Conservation (phyloP, 2,113 vertebrate genomes). For the Myotis lucifugus region DNA sequence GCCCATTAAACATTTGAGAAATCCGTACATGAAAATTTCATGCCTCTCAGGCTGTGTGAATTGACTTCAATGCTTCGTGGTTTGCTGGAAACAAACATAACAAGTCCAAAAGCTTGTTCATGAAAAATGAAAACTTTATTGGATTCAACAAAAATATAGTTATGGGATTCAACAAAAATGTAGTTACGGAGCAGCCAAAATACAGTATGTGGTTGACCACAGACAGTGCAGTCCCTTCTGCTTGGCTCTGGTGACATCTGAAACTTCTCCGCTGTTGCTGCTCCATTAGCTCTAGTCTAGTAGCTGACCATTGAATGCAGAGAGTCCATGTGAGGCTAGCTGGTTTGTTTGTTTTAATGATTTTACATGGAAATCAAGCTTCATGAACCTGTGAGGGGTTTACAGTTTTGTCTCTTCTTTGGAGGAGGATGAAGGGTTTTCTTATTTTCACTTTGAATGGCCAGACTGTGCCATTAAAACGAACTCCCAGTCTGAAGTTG, state of each 20-base stretch:
- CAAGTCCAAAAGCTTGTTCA: constrained; percentile 9
- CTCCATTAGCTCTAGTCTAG: not conserved
- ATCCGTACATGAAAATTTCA: not conserved
- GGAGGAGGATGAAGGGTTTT: not conserved
- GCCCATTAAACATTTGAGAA: constrained; percentile 21
- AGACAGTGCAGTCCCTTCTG: constrained; percentile 30
- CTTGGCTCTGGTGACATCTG: constrained; percentile 27
- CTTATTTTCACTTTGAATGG: not conserved
- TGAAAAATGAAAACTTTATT: constrained; percentile 63
- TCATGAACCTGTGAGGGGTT: not conserved
- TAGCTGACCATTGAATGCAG: not conserved
- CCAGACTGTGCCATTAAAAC: not conserved
- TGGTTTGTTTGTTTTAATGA: not conserved
- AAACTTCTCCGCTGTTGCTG: not conserved
- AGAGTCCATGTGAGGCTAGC: not conserved
- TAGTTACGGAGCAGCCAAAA: constrained; percentile 62
- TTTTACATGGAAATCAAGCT: not conserved
- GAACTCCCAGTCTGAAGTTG: not conserved
- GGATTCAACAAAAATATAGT: constrained; percentile 58
- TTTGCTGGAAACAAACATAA: constrained; percentile 57
- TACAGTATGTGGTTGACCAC: constrained; percentile 71
- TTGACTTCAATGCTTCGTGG: constrained; percentile 21
- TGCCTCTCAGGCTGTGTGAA: not conserved
- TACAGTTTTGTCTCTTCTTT: not conserved
- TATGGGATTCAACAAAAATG: constrained; percentile 61